Evolutionary conservation across 23 tunicate genomes (phyloP), one percentile per base, ranked within the genome.

Genomic region (Ascidia mentula): DNA sequence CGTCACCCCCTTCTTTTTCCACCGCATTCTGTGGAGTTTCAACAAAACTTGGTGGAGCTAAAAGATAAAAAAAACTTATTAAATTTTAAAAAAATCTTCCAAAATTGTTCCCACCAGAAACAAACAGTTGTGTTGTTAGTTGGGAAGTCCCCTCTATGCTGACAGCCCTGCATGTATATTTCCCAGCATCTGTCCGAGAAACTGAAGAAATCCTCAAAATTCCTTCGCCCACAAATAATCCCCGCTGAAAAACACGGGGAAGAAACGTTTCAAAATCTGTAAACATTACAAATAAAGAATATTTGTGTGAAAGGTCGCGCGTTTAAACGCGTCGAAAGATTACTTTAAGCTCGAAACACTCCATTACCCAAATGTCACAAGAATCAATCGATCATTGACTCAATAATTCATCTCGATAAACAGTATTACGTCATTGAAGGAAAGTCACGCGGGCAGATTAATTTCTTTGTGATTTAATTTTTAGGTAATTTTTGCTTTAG

Each of bases 91-190:
- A 8, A 78, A 22, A 5, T 32, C 40, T 78, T 31, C 38, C 74
- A 76, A 76, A 69, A 26, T 24, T 69, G 32, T 30, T 35, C 69
- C 31, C 46, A 93, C 98, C 93, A 77, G 81, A 36, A 0, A 93
- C 84, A 72, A 77, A 77, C n/a, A 93, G 93, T 0, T 61, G 69
- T 0, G 98, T 93, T 59, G 84, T 72, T 79, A 84, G 84, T 80
- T 84, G 86, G 53, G 88, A 82, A 31, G 79, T 76, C 0, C 89
- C 92, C 22, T 77, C 83, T 0, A 69, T 69, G 45, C 85, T 93
- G 2, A 77, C 38, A 18, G 88, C 98, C 32, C 69, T 79, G 77
- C 98, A 93, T 15, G 75, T 70, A 60, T 93, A 93, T 26, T 60
- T 72, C 6, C 98, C 98, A 12, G 80, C 46, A 60, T 93, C 81